Evolutionary conservation across 2,797 vertebrate species (phyloP), one percentile per base, ranked within the genome.

Genomic region (Rhinogobio ventralis): DNA sequence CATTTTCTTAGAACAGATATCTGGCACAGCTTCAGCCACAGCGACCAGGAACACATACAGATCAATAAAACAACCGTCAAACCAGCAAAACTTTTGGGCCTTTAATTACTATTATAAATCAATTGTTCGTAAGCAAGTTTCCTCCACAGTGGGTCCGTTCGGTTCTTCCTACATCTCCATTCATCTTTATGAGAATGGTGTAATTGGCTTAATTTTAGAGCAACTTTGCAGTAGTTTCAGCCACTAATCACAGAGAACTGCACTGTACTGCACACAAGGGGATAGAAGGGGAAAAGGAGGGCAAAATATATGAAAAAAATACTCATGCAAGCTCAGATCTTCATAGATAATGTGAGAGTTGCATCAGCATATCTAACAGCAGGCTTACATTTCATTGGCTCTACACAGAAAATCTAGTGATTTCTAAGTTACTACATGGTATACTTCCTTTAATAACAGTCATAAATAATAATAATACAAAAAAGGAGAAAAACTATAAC

Each of bases 21-120:
- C 33, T 76, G 72, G 33, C 60, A 42, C 15, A 66, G 30, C 60
- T 67, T 75, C 6, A 75, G 72, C 57, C 71, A 74, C 60, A 51
- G 46, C 33, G 6, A 77, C 64, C 57, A 74, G 15, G 45, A 76
- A 39, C 7, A 5, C 23, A 76, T 25, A 36, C 14, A 81, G 23
- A 51, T 55, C 46, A 81, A n/a, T 79, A 45, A 76, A 85, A 81
- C 53, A 79, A 68, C 74, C 17, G 49, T 45, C 17, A 75, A 62
- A 51, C 46, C 2, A 15, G 57, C 67, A 78, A 53, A 78, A 81
- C 64, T 72, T 82, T 69, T 77, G 39, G 75, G 53, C 14, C 55
- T 80, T 39, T 90, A 84, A 88, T 90, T 86, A 85, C 39, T 68
- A 88, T 79, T 79, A 85, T 82, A 83, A 87, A 87, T 88, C 82